Evolutionary conservation across 2,888 invertebrate species (phyloP).

Genomic region (Xylophagus ater): DNA sequence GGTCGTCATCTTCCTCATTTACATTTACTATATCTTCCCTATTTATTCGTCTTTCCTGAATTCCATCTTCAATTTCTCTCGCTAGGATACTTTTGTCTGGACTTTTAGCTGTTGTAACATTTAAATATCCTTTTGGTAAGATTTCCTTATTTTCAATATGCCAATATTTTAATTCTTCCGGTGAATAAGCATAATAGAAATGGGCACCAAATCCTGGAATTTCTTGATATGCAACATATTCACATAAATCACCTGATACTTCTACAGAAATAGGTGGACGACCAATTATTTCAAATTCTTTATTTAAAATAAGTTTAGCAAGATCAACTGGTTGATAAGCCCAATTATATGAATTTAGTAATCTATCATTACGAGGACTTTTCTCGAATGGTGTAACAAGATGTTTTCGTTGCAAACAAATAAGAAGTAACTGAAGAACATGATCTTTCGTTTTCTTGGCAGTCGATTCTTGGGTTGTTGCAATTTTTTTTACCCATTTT

Average conservation of each 20-base stretch:
- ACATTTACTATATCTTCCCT: too few relatives aligned
- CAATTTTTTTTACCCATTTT: slow-evolving; percentile 20
- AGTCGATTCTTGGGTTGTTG: slow-evolving; percentile 4
- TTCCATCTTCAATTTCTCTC: not conserved
- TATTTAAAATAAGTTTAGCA: slow-evolving; percentile 30
- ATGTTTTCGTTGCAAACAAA: slow-evolving; percentile 36
- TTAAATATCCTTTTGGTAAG: slow-evolving; percentile 27
- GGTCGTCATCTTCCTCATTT: not conserved
- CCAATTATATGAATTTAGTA: slow-evolving; percentile 20
- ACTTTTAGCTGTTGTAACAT: slow-evolving; percentile 3
- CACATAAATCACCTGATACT: slow-evolving; percentile 36
- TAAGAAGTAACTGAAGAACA: slow-evolving; percentile 39
- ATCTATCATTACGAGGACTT: slow-evolving; percentile 29
- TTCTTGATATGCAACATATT: slow-evolving; percentile 41
- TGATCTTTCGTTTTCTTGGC: slow-evolving; percentile 17
- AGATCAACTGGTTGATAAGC: slow-evolving; percentile 26
- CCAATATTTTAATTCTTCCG: slow-evolving; percentile 39
- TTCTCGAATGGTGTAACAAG: slow-evolving; percentile 37
- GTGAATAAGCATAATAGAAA: slow-evolving; percentile 42
- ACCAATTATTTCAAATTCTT: slow-evolving; percentile 22
- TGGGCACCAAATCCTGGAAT: slow-evolving; percentile 43
- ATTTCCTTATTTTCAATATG: slow-evolving; percentile 29
- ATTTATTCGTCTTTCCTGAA: not conserved
- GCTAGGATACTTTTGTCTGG: slow-evolving; percentile 14
- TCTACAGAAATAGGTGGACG: slow-evolving; percentile 32